A percentile compares a stretch with the other conserved stretches of the same genome.
phyloP scores from a whole-genome alignment of 1,140 invertebrate species.

The Pristionchus pacificus region DNA sequence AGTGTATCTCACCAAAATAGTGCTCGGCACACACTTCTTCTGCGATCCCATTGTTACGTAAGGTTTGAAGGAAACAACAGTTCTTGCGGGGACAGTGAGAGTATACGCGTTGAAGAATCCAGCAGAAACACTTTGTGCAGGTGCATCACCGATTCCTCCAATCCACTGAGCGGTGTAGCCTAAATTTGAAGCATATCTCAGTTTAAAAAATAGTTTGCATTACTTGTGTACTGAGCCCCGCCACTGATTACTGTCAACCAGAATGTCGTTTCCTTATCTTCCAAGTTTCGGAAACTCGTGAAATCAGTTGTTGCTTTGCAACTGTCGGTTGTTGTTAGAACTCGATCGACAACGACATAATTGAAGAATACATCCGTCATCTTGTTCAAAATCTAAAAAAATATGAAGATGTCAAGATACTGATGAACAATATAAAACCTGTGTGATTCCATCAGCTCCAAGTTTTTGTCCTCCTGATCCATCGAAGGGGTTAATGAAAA shows the following conservation, averaged over 20 bases:
- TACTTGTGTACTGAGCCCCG: not conserved
- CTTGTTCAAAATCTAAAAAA: not conserved
- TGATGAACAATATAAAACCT: not conserved
- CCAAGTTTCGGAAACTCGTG: not conserved
- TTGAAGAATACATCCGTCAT: not conserved
- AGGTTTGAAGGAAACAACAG: not conserved
- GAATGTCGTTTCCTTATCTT: not conserved
- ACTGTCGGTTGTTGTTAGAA: not conserved
- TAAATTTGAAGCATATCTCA: too few relatives aligned
- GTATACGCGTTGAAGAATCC: not conserved
- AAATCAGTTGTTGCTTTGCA: not conserved
- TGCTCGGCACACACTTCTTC: too few relatives aligned
- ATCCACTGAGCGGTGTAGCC: not conserved
- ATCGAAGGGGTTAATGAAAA: not conserved
- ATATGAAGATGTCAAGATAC: not conserved
- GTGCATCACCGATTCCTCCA: not conserved
- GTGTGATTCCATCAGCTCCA: not conserved
- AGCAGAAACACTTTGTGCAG: not conserved
- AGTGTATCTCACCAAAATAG: not conserved
- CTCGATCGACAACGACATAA: not conserved
- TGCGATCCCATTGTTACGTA: too few relatives aligned
- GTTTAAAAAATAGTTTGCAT: not conserved
- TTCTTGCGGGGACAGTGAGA: not conserved
- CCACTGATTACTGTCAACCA: not conserved
- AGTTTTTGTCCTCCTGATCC: not conserved